These are phyloP conservation scores for Protaetia brevitarsis DNA, from an alignment of 1,140 invertebrate genomes.

Conservation along the genomic window DNA sequence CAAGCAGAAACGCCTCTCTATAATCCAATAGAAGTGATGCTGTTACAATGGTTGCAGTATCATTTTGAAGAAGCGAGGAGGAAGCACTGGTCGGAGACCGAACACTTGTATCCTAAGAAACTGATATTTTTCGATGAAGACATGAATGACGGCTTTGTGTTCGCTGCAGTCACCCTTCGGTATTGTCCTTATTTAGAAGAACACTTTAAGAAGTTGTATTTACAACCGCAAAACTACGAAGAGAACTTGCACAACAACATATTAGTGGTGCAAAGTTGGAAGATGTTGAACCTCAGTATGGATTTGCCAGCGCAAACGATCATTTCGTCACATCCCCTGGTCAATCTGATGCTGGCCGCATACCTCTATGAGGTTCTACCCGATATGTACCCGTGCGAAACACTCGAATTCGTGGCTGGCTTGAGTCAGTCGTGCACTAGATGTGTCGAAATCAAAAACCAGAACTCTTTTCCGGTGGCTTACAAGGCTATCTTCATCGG, in stretches of 20 bases:
- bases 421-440: neutral
- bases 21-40: neutral
- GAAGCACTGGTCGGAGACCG: neutral
- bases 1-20: neutral
- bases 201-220: neutral
- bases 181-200: slow-evolving; percentile 16
- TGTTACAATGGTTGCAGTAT: neutral
- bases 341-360: neutral
- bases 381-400: neutral
- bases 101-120: neutral
- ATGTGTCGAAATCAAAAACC: neutral
- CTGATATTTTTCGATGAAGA: neutral
- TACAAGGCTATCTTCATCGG: neutral
- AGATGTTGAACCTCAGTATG: neutral
- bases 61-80: neutral
- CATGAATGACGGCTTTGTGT: neutral
- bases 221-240: neutral
- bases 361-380: neutral
- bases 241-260: neutral
- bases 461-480: neutral
- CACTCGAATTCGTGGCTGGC: neutral
- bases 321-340: neutral
- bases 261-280: neutral
- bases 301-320: neutral
- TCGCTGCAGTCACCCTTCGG: neutral